Conservation (phyloP, 2,113 vertebrate genomes). For the Lycaon pictus region DNA sequence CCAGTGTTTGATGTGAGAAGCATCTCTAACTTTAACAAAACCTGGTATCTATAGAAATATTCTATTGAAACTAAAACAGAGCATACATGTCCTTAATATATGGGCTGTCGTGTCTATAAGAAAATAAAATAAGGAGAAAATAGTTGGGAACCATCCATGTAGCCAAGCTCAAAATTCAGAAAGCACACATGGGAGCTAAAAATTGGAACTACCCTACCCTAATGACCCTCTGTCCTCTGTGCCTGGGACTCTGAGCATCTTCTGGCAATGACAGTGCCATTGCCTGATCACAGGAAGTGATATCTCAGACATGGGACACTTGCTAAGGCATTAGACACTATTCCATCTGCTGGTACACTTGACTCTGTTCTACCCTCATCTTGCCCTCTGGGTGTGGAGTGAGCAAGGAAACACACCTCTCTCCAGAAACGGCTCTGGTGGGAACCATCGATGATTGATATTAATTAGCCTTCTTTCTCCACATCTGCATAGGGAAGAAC, state of each 20-base stretch:
- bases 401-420: neutral
- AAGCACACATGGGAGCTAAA: neutral
- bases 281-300: fast-evolving
- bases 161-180: neutral
- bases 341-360: fast-evolving
- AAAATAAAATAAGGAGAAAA: neutral
- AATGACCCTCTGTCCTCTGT: neutral
- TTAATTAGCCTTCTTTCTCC: neutral
- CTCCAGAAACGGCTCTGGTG: neutral
- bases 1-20: neutral
- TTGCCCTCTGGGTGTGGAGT: neutral
- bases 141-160: no score
- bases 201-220: neutral
- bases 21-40: neutral
- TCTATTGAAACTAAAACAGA: neutral
- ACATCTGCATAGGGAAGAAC: neutral
- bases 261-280: fast-evolving
- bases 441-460: neutral
- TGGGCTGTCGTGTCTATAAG: fast-evolving
- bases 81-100: no score
- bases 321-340: neutral
- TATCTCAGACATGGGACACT: fast-evolving
- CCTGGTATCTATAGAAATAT: neutral
- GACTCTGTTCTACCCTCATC: neutral
- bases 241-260: neutral